phyloP scores from a whole-genome alignment of 2,797 vertebrate genomes.

The Takifugu rubripes region DNA sequence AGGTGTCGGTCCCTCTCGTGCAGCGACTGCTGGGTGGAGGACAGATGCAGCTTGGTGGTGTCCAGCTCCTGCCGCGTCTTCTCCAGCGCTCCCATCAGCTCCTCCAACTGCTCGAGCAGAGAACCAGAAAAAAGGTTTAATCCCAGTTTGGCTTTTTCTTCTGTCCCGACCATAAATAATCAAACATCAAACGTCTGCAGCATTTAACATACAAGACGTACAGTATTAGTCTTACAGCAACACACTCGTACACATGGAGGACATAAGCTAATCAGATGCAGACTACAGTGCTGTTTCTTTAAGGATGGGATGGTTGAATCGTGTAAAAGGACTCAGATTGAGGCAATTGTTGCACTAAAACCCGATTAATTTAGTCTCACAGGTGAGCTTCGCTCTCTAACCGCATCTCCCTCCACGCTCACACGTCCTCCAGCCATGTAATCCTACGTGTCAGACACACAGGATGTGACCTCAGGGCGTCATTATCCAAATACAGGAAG shows the following conservation, averaged over 20 bases:
- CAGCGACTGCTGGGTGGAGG: conserved; percentile 90
- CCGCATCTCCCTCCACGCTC: conserved; percentile 36
- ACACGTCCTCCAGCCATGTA: conserved; percentile 42
- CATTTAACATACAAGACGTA: not conserved
- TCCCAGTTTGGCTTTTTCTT: not conserved
- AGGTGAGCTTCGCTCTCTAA: conserved; percentile 49
- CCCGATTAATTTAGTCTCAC: conserved; percentile 41
- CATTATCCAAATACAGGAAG: conserved; percentile 65
- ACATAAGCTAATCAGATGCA: not conserved
- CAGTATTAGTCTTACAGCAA: conserved; percentile 3
- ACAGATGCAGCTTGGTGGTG: conserved; percentile 87
- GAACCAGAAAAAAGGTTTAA: conserved; percentile 1
- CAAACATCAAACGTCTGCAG: not conserved
- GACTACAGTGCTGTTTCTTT: conserved; percentile 5
- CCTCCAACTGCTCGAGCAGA: conserved; percentile 80
- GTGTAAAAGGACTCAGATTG: conserved; percentile 44
- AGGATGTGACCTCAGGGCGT: conserved; percentile 66
- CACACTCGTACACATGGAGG: not conserved
- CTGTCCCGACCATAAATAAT: not conserved
- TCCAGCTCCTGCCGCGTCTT: conserved; percentile 93
- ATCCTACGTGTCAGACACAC: conserved; percentile 52
- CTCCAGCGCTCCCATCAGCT: conserved; percentile 89
- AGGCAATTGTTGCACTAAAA: conserved; percentile 34
- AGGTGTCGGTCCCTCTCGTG: conserved; percentile 90
- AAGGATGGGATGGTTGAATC: conserved; percentile 29